These are phyloP conservation scores for Cephus sareptanus DNA, from an alignment of 2,888 invertebrate genomes.

Conservation along the genomic window DNA sequence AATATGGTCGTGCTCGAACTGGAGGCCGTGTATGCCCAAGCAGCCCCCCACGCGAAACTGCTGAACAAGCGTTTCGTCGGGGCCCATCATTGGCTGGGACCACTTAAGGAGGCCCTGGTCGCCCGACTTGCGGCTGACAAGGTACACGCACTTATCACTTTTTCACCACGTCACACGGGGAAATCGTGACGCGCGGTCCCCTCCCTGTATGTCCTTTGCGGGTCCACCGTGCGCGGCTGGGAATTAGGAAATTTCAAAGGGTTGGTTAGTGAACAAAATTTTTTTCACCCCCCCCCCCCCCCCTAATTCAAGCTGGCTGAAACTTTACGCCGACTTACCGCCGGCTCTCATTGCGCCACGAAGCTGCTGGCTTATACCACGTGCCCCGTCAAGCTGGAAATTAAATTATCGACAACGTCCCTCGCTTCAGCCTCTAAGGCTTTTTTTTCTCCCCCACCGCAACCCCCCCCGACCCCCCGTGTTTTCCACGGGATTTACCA, in stretches of 20 bases:
- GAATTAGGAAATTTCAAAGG: too few relatives aligned
- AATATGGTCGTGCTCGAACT: slow-evolving; percentile 80
- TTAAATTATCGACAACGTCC: neutral
- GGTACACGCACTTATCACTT: slow-evolving; percentile 65
- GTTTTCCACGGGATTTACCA: slow-evolving; percentile 17
- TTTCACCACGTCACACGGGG: too few relatives aligned
- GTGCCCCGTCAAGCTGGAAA: too few relatives aligned
- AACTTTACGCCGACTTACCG: too few relatives aligned
- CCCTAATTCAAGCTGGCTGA: neutral
- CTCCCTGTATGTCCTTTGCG: neutral
- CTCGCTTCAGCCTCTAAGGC: slow-evolving; percentile 10
- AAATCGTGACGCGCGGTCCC: too few relatives aligned
- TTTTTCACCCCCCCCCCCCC: neutral
- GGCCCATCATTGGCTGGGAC: slow-evolving; percentile 91
- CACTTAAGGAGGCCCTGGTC: slow-evolving; percentile 70
- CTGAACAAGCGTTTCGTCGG: slow-evolving; percentile 91
- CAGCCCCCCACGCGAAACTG: slow-evolving; percentile 87
- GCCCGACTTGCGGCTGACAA: slow-evolving; percentile 74
- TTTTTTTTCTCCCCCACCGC: slow-evolving; percentile 8
- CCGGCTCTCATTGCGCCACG: too few relatives aligned
- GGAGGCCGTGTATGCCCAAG: slow-evolving; percentile 84
- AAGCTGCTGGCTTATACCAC: too few relatives aligned
- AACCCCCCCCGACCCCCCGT: neutral
- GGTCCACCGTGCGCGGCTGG: neutral
- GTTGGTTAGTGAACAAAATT: neutral